Base-by-base conservation (phyloP, 2,113 vertebrate genomes). In the chimpanzee (Pan troglodytes) region DNA sequence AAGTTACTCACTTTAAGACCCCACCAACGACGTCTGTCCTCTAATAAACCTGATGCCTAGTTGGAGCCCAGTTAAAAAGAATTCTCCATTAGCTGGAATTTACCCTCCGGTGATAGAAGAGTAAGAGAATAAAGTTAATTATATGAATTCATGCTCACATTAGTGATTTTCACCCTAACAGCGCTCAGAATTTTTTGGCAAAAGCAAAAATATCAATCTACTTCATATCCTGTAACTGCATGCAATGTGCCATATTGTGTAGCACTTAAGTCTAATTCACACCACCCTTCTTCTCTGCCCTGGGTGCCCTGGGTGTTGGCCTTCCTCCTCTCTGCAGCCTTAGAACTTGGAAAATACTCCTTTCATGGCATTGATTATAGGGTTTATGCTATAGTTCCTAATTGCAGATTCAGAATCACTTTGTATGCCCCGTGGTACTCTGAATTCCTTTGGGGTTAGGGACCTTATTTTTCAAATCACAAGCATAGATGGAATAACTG, bases 41-140 rank as follows among this genome's bases (percentile, higher is more conserved):
- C 22, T 79, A 72, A 64, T 86, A 86, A 92, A 79, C 61, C 7
- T 43, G 10, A 61, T 30, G 14, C 59, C 8, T 61, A 82, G 5
- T 32, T 75, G 18, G 52, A 96, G 13, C 7, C 30, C 35, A 89
- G 45, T 88, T 93, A 92, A 82, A 72, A 88, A 78, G 52, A 92
- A 16, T 16, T 8, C 22, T 72, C 20, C 16, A 16, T 89, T 72
- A 57, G 18, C 38, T 83, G 12, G 23, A 76, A 81, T 87, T 93
- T 88, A 25, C 17, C 48, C 22, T 23, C 11, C 13, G 13, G 27
- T 91, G 30, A 45, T 43, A 88, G 83, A 92, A 79, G 48, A 86
- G 7, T 95, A 81, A 82, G 16, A 79, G 20, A 75, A 82, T 64
- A 13, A 86, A 83, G 35, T 79, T 55, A 95, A 84, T 76, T 17